Conservation (phyloP, 2,888 invertebrate genomes). For the Agonopterix subpropinquella region DNA sequence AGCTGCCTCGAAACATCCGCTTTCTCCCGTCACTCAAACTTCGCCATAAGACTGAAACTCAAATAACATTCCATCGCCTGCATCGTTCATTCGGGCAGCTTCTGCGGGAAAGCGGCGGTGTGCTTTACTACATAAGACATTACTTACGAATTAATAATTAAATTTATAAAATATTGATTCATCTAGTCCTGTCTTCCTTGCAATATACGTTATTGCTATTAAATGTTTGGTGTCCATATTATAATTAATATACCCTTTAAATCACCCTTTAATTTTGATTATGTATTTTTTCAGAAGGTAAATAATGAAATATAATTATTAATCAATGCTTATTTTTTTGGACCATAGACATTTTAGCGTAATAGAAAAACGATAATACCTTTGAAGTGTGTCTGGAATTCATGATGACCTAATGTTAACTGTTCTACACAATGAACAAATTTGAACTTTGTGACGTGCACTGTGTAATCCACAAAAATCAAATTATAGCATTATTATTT, state of each 20-base stretch:
- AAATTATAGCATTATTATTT: too few relatives aligned
- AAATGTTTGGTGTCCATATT: slow-evolving; percentile 13
- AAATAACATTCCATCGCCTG: slow-evolving; percentile 37
- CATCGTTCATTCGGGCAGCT: slow-evolving; percentile 14
- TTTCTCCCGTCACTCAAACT: slow-evolving; percentile 10
- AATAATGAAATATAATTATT: too few relatives aligned
- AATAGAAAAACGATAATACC: too few relatives aligned
- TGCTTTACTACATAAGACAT: slow-evolving; percentile 13
- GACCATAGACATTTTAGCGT: too few relatives aligned
- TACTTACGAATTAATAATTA: neutral
- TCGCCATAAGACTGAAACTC: slow-evolving; percentile 38
- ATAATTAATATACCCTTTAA: neutral
- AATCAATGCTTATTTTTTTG: too few relatives aligned
- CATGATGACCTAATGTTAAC: too few relatives aligned
- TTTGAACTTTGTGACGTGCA: too few relatives aligned
- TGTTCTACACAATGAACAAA: too few relatives aligned
- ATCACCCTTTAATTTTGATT: too few relatives aligned
- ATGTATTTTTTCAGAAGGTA: too few relatives aligned
- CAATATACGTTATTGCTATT: slow-evolving; percentile 17
- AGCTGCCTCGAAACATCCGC: slow-evolving; percentile 5
- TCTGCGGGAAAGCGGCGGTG: slow-evolving; percentile 19
- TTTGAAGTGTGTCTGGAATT: too few relatives aligned
- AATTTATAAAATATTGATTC: slow-evolving; percentile 25
- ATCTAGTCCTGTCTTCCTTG: slow-evolving; percentile 63
- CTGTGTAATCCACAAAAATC: too few relatives aligned